Evolutionary conservation across 2,888 invertebrate genomes (phyloP), one percentile per base, ranked within the genome.

Genomic region (Lacanobia oleracea): DNA sequence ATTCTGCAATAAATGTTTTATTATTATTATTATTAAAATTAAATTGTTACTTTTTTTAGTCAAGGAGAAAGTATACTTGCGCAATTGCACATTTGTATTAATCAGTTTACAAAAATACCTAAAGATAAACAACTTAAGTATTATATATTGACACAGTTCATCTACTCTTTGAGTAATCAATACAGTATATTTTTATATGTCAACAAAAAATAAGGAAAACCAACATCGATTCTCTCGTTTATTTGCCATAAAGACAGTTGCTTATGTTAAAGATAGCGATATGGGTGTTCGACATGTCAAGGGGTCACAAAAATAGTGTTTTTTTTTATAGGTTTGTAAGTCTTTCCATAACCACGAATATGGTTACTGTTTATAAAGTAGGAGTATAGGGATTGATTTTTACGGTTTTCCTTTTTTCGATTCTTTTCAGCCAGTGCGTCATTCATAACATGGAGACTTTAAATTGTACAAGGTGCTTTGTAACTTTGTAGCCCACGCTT

Each of bases 221-320:
- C 45, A 48, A 74, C 53, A 54, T 48, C 37, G 40, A 54, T 63
- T 54, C 40, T 21, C 40, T 72, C 21, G 54, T 56, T 64, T 64
- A 43, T 65, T 65, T n/a, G 9, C 50, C 50, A n/a, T 64, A 72
- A 75, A 72, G n/a, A 33, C 56, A 50, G 65, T 72, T 65, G 12
- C 45, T 37, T 67, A 59, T 51, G 50, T 51, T 14, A 6, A 33
- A 75, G 8, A 37, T 45, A 23, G 33, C 43, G 10, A 66, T 23
- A 76, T 45, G 23, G 10, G 33, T 51, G 37, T 76, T 67, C 45
- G 43, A 76, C 45, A 59, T 76, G 72, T 76, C 37, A 73, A 3
- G 2, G 23, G 43, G 12, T 37, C 23, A 45, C 56, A 45, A 51
- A 45, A 57, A 27, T 23, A 1, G 33, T 40, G 8, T 2, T 12